Evolutionary conservation across 2,113 vertebrate genomes (phyloP).

Genomic region (rabbit (Oryctolagus cuniculus)): mOryCun1.1 NC_091442.1:114080001-114080500

Average conservation of each 20-base stretch:
- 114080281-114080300: background rate
- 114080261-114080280: slow-evolving; percentile 1
- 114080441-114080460: background rate
- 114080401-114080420: slow-evolving; percentile 16
- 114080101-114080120: too few relatives aligned
- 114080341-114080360: background rate
- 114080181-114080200: background rate
- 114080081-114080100: too few relatives aligned
- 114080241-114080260: background rate
- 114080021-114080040: too few relatives aligned
- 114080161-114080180: background rate
- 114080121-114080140: too few relatives aligned
- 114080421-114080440: background rate
- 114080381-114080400: slow-evolving; percentile 10
- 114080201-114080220: background rate
- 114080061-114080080: too few relatives aligned
- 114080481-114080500: background rate
- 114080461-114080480: background rate
- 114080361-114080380: background rate
- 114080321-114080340: background rate
- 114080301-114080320: background rate
- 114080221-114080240: background rate
- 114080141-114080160: too few relatives aligned
- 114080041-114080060: too few relatives aligned
- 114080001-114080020: too few relatives aligned